Conservation (phyloP, 2,888 invertebrate genomes). For the Cephus sareptanus region DNA sequence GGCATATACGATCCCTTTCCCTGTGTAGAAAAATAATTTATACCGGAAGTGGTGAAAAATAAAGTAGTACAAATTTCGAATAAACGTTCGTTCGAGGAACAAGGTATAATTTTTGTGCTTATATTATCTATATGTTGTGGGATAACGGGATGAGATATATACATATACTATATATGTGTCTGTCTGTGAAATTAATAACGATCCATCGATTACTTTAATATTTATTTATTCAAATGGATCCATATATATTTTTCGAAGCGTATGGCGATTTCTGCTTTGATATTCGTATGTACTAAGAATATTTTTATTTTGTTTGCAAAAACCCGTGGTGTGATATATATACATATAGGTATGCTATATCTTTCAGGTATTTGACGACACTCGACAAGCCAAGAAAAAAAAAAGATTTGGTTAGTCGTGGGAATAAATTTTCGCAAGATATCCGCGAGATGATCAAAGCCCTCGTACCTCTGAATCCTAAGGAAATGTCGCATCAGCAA, state of each 20-base stretch:
- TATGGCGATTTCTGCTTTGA: no score
- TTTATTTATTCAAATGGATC: background rate
- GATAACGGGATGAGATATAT: background rate
- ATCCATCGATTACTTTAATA: background rate
- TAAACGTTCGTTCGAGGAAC: background rate
- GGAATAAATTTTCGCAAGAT: slow-evolving; percentile 1
- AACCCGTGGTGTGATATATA: background rate
- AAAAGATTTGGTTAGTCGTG: slow-evolving; percentile 1
- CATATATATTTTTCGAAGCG: no score
- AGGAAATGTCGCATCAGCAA: slow-evolving; percentile 17
- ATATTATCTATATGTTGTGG: background rate
- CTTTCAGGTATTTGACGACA: no score
- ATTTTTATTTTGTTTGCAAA: background rate
- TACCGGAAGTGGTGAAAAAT: background rate
- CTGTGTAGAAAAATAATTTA: background rate
- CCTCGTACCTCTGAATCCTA: background rate
- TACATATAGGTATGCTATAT: no score
- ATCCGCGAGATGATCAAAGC: slow-evolving; percentile 10
- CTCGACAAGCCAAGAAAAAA: background rate
- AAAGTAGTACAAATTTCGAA: background rate
- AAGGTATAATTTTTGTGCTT: background rate
- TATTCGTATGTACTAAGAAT: background rate
- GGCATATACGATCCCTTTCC: background rate
- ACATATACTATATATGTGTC: no score
- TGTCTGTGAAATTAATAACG: background rate